These are phyloP conservation scores for Macrobrachium nipponense DNA, from an alignment of 1,140 invertebrate genomes.

Conservation along the genomic window DNA sequence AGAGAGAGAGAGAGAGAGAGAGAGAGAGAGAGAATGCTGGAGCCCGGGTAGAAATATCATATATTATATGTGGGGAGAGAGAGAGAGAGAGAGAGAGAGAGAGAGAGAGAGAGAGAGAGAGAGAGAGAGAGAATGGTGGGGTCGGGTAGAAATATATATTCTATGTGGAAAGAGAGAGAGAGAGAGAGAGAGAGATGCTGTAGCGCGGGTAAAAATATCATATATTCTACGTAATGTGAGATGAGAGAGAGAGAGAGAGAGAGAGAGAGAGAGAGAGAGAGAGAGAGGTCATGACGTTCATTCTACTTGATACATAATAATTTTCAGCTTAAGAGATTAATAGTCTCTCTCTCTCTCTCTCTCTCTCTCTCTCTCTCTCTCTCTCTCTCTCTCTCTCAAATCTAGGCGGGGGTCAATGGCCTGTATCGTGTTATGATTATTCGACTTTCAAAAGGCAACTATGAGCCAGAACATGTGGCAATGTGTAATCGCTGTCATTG, in stretches of 20 bases:
- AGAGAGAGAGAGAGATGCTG: too few species aligned
- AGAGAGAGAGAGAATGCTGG: slow-evolving; percentile 11
- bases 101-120: too few species aligned
- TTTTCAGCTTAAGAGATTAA: not conserved
- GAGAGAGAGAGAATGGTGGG: too few species aligned
- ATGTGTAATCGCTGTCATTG: not conserved
- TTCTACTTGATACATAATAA: not conserved
- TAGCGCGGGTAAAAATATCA: too few species aligned
- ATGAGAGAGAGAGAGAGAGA: slow-evolving; percentile 16
- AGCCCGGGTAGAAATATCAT: not conserved
- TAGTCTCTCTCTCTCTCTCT: not conserved
- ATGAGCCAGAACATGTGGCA: not conserved
- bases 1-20: slow-evolving; percentile 6
- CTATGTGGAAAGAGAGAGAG: too few species aligned
- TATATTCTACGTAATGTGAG: too few species aligned
- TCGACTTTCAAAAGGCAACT: not conserved
- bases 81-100: too few species aligned
- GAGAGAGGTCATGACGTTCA: not conserved
- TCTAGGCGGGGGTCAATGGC: not conserved
- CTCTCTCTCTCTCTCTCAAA: slow-evolving; percentile 11
- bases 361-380: not conserved
- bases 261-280: slow-evolving; percentile 25
- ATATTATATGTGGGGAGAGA: too few species aligned
- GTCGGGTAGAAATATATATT: too few species aligned
- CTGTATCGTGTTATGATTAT: not conserved